A percentile compares a stretch with the other conserved stretches of the same genome.
Evolutionary conservation across 2,888 invertebrate species (phyloP).

Genomic region (Aphodius sticticus): DNA sequence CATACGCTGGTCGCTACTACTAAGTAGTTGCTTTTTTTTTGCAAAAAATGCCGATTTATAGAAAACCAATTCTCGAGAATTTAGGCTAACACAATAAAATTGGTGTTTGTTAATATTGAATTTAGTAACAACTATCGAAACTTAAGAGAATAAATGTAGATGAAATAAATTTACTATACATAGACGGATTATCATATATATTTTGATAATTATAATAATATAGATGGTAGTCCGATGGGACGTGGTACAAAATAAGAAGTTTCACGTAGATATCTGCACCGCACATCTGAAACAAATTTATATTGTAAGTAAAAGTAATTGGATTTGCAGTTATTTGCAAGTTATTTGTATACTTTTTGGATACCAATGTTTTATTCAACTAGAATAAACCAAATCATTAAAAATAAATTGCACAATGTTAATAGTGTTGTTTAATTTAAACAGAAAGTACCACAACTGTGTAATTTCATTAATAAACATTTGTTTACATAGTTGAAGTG

Average conservation of each 20-base stretch:
- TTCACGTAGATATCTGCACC: conserved; percentile 47
- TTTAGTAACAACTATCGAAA: conserved; percentile 28
- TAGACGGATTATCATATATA: conserved; percentile 46
- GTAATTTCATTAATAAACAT: conserved; percentile 7
- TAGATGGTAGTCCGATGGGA: conserved; percentile 36
- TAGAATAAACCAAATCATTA: no score
- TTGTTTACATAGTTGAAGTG: no score
- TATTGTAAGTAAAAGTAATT: neutral
- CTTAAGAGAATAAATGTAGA: conserved; percentile 18
- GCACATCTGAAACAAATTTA: conserved; percentile 43
- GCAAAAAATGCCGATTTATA: conserved; percentile 11
- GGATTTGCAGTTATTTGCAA: no score
- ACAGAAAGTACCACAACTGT: no score
- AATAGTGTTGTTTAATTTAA: neutral
- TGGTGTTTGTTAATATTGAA: conserved; percentile 44
- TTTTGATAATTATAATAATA: conserved; percentile 37
- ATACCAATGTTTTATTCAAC: no score
- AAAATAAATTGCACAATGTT: no score
- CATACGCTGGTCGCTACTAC: neutral
- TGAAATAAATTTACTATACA: conserved; percentile 39
- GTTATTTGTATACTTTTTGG: no score
- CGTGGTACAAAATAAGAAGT: conserved; percentile 47
- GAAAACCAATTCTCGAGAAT: no score
- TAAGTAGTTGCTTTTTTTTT: neutral
- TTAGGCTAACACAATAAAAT: conserved; percentile 38